phyloP scores from a whole-genome alignment of 1,140 invertebrate genomes.

The Whitmania pigra region DNA sequence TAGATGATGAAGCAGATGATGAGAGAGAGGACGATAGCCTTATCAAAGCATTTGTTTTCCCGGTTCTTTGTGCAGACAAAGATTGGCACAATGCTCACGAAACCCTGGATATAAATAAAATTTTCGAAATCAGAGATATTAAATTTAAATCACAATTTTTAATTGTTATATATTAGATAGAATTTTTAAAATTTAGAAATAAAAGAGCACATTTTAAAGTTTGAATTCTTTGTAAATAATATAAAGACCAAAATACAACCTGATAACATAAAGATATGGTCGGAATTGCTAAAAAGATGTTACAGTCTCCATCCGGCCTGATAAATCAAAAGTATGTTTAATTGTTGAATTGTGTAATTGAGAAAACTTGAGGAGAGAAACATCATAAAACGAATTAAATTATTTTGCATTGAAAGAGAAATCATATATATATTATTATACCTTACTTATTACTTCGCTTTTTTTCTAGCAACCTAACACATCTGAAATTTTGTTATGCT shows the following conservation, averaged over 20 bases:
- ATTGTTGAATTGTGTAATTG: no score
- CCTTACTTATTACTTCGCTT: no score
- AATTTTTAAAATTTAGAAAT: neutral
- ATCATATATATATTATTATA: no score
- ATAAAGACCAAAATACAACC: slow-evolving; percentile 34
- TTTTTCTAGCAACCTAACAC: no score
- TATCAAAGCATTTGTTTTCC: slow-evolving; percentile 44
- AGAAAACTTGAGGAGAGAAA: no score
- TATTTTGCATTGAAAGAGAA: no score
- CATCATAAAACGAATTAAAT: no score
- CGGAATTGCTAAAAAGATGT: slow-evolving; percentile 55
- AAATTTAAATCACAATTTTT: neutral
- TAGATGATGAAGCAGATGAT: slow-evolving; percentile 52
- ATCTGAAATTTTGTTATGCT: no score
- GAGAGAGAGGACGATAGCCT: slow-evolving; percentile 50
- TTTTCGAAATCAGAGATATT: no score
- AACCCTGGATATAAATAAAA: slow-evolving; percentile 45
- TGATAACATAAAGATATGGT: slow-evolving; percentile 62
- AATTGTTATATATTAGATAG: neutral
- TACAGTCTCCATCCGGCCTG: slow-evolving; percentile 47
- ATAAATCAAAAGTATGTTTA: no score
- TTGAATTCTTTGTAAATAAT: no score
- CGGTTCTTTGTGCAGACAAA: slow-evolving; percentile 55
- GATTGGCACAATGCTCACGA: slow-evolving; percentile 59
- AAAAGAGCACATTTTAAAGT: neutral